Evolutionary conservation across 2,113 vertebrate species (phyloP), one percentile per base, ranked within the genome.

Genomic region (Oncorhynchus masou): DNA sequence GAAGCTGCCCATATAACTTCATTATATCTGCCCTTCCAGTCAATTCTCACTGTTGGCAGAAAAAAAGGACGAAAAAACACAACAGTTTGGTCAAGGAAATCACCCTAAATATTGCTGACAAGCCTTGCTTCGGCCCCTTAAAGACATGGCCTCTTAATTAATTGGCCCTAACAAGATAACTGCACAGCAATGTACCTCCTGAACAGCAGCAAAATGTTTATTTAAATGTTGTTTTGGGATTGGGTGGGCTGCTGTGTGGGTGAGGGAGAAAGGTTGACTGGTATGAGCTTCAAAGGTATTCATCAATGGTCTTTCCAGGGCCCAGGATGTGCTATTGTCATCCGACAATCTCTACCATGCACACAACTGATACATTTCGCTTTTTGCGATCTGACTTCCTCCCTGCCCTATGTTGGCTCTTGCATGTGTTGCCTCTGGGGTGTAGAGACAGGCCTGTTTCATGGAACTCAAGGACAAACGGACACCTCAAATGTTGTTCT

Each of bases 161-260:
- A 86, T 84, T 80, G 77, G 72, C 73, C 69, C 75, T 77, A 86
- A 86, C 81, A 86, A 86, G 85, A 85, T 86, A 88, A 93, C 85
- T 86, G 84, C 82, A 16, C 72, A 3, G 13, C 75, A 73, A 68
- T 2, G 73, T 3, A 65, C 86, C 73, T 51, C 67, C 68, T 3
- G 78, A 88, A 87, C 86, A 86, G 77, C 66, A 73, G 83, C 78
- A 85, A 86, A 88, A 80, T 83, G 76, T 85, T 79, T 78, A 76
- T 79, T 81, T 82, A 82, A 86, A 76, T 67, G 70, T 75, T 62
- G 82, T 76, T 77, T 34, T 22, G 66, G 31, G 54, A 45, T 70
- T 13, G 29, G 20, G 8, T 13, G 29, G 34, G 29, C 78, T 31
- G 45, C 57, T 25, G 45, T 57, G 65, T 20, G 59, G 70, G 73